These are phyloP conservation scores for Drosophila parabipectinata DNA, from an alignment of 1,140 invertebrate species.

Conservation along the genomic window DNA sequence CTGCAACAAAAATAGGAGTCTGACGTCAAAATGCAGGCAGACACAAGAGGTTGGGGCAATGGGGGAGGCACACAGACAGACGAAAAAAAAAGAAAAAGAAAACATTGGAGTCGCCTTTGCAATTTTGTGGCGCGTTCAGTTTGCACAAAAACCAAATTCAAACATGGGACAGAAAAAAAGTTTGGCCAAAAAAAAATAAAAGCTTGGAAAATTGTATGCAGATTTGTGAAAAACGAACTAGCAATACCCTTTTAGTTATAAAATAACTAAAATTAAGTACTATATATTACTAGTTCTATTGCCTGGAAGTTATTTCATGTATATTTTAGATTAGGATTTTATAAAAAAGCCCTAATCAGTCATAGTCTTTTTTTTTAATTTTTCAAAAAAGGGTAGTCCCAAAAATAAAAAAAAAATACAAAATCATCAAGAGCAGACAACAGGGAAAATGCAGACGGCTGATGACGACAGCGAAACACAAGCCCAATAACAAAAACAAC, in stretches of 20 bases:
- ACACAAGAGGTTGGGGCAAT: constrained; percentile 7
- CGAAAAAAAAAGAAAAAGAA: constrained; percentile 9
- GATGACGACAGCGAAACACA: constrained; percentile 44
- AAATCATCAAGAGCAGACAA: constrained; percentile 65
- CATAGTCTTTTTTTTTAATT: background rate
- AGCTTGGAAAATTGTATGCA: background rate
- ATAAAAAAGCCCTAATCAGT: background rate
- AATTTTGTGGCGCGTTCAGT: constrained; percentile 63
- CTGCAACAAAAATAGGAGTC: constrained; percentile 54
- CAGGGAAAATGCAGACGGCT: constrained; percentile 78
- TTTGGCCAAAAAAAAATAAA: constrained; percentile 1
- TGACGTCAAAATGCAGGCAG: constrained; percentile 73
- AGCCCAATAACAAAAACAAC: constrained; percentile 60
- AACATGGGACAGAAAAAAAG: constrained; percentile 31
- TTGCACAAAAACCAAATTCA: constrained; percentile 55
- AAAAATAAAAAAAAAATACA: constrained; percentile 34
- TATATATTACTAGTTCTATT: background rate
- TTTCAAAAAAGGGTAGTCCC: constrained; percentile 16
- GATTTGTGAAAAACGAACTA: background rate
- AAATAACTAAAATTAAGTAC: background rate
- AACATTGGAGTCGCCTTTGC: constrained; percentile 65
- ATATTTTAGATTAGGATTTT: background rate
- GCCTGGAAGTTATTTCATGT: background rate
- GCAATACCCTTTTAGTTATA: background rate
- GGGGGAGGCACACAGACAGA: constrained; percentile 8